These are phyloP conservation scores for Theocolax elegans DNA, from an alignment of 1,140 invertebrate species.

Conservation along the genomic window DNA sequence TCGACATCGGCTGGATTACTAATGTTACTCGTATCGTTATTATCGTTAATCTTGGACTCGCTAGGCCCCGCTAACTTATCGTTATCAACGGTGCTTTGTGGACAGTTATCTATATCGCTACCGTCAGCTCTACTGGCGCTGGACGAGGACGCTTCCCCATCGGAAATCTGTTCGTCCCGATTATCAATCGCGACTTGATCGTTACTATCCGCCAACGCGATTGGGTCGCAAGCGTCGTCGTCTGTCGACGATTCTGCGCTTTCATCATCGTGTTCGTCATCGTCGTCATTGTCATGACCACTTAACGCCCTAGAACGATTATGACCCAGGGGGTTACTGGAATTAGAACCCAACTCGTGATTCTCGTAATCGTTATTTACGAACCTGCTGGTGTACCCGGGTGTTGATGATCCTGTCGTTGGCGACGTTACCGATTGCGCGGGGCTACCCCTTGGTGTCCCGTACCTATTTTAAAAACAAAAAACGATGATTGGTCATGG, in stretches of 20 bases:
- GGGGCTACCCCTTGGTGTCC: conserved; percentile 64
- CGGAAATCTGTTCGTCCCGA: conserved; percentile 31
- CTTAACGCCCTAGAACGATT: conserved; percentile 61
- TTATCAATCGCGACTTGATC: conserved; percentile 38
- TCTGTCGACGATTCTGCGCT: conserved; percentile 25
- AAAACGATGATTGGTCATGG: no score
- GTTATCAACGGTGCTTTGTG: no score
- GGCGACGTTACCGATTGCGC: conserved; percentile 59
- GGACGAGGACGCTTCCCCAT: conserved; percentile 38
- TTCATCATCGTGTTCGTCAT: conserved; percentile 37
- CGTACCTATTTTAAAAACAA: conserved; percentile 53
- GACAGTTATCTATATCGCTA: no score
- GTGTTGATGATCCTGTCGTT: conserved; percentile 48
- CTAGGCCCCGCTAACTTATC: not conserved
- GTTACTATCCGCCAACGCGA: conserved; percentile 39
- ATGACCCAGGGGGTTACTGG: conserved; percentile 61
- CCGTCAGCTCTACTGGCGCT: conserved; percentile 4
- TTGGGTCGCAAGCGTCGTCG: conserved; percentile 36
- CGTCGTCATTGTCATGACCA: conserved; percentile 42
- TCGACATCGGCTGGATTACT: not conserved
- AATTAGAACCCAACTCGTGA: conserved; percentile 62
- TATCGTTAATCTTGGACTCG: conserved; percentile 24
- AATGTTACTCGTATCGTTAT: conserved; percentile 6
- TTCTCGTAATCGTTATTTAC: conserved; percentile 62
- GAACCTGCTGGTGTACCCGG: conserved; percentile 68